phyloP scores from a whole-genome alignment of 1,140 invertebrate species.

The Drosophila serrata region DNA sequence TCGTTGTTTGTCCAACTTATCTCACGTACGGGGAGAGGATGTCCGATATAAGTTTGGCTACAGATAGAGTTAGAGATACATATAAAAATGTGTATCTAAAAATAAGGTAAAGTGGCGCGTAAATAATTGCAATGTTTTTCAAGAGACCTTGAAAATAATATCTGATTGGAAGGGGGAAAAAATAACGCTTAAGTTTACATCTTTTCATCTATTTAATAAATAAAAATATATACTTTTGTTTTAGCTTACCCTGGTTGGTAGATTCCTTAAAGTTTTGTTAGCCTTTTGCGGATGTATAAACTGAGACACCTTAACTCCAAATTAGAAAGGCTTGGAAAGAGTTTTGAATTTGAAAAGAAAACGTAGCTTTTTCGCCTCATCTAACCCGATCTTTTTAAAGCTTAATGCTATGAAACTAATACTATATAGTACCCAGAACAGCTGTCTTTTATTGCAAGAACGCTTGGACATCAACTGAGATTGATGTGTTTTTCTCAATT shows the following conservation, averaged over 20 bases:
- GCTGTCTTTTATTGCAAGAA: background rate
- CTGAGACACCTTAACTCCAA: too few relatives aligned
- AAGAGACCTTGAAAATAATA: background rate
- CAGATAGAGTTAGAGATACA: conserved; percentile 2
- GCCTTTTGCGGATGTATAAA: too few relatives aligned
- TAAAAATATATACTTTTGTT: too few relatives aligned
- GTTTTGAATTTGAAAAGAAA: background rate
- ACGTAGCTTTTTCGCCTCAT: background rate
- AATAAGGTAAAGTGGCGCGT: background rate
- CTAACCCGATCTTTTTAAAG: background rate
- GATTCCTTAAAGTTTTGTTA: background rate
- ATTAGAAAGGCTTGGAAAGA: too few relatives aligned
- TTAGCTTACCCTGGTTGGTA: background rate
- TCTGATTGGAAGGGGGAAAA: background rate
- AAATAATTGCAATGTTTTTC: background rate
- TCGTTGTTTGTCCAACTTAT: conserved; percentile 26
- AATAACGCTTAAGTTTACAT: too few relatives aligned
- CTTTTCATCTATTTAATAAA: too few relatives aligned
- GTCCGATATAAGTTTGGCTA: conserved; percentile 19
- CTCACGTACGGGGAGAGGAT: conserved; percentile 34
- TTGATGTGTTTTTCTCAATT: conserved; percentile 3
- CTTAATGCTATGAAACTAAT: background rate
- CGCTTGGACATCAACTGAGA: background rate
- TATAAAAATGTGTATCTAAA: background rate
- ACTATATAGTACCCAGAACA: background rate